Evolutionary conservation across 1,140 invertebrate genomes (phyloP), one percentile per base, ranked within the genome.

Genomic region (Reticulitermes speratus): DNA sequence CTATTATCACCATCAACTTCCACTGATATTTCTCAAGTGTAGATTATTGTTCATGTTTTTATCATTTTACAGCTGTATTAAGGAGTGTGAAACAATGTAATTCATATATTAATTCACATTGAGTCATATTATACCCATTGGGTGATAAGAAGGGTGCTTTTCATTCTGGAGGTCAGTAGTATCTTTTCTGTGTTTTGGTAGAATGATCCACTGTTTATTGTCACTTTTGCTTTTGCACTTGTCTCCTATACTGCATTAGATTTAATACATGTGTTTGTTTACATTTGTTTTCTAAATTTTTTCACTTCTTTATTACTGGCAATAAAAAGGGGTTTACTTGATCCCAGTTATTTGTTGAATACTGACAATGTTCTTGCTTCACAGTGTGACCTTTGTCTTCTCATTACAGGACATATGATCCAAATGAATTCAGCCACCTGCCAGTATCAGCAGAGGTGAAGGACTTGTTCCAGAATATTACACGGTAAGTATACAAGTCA

Each of bases 401-500:
- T 16, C 69, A 75, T 86, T 86, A 16, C 75, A 91, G 96, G 30
- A 94, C 95, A 44, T 98, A 98, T 91, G 95, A 98, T 91, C 95
- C 96, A 55, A 94, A 95, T 86, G 94, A 97, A 87, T 99, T 95
- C 91, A 96, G 97, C 86, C 93, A 97, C 90, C 90, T 99, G 69
- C 92, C 95, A 45, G 96, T 97, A n/a, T 93, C 95, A 1, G 90
- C 94, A 0, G 98, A 99, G 87, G 94, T 98, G 84, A 97, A 97
- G 90, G 97, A 99, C 89, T 90, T 99, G 3, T 99, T 99, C 91
- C 95, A 97, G 88, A 98, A 97, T 90, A 99, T 99, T 86, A 95
- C 95, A 86, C 97, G 96, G 96, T 97, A 91, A 92, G 91, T 90
- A 84, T 48, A 86, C 83, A 44, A 59, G 9, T 81, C 25, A 25